These are phyloP conservation scores for Ametastegia equiseti DNA, from an alignment of 2,888 invertebrate genomes.

Conservation along the genomic window DNA sequence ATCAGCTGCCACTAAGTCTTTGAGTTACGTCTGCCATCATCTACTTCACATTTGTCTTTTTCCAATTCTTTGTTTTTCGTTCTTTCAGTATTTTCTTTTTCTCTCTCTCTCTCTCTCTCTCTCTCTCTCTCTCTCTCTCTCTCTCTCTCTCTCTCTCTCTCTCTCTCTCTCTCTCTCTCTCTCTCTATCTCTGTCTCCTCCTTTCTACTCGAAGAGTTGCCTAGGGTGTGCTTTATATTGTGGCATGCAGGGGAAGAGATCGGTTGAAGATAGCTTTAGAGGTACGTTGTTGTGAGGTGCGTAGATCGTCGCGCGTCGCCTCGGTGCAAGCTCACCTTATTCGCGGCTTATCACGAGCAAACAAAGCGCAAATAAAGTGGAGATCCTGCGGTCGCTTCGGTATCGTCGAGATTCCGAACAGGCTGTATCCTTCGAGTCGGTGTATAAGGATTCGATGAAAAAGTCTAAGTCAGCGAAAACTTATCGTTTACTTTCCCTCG, in stretches of 20 bases:
- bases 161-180: no score
- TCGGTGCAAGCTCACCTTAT: slow-evolving; percentile 14
- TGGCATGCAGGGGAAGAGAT: not conserved
- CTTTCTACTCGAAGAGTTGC: no score
- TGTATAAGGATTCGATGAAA: slow-evolving; percentile 18
- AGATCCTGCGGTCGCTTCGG: slow-evolving; percentile 6
- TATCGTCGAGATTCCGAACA: not conserved
- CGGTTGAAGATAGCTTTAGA: slow-evolving; percentile 12
- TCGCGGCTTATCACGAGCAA: slow-evolving; percentile 30
- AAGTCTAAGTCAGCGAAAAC: slow-evolving; percentile 36
- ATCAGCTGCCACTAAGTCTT: slow-evolving; percentile 54
- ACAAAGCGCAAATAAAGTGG: slow-evolving; percentile 39
- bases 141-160: no score
- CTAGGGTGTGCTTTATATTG: not conserved
- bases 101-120: no score
- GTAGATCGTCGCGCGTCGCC: no score
- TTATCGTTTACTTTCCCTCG: slow-evolving; percentile 20
- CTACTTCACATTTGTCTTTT: slow-evolving; percentile 57
- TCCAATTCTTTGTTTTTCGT: slow-evolving; percentile 43
- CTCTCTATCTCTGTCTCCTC: no score
- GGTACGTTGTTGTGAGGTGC: no score
- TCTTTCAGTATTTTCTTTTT: no score
- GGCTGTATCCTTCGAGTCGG: not conserved
- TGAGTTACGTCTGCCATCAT: slow-evolving; percentile 49
- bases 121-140: no score